These are phyloP conservation scores for Anhinga anhinga DNA, from an alignment of 2,113 vertebrate genomes.

Conservation along the genomic window DNA sequence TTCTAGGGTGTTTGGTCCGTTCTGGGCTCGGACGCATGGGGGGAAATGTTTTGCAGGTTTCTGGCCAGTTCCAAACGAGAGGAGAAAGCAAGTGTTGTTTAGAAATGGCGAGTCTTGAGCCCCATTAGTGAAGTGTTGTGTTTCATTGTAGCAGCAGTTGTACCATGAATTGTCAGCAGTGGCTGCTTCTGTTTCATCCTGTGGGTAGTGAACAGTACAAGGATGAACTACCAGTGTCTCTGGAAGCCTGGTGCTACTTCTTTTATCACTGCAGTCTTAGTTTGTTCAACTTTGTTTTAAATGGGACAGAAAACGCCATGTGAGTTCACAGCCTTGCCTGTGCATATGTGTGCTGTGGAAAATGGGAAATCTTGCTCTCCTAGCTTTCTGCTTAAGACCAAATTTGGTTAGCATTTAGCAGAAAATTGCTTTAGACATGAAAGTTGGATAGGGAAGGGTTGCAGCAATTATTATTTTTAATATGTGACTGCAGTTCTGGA, in stretches of 20 bases:
- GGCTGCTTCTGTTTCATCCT: not conserved
- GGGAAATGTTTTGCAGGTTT: not conserved
- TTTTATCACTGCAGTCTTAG: not conserved
- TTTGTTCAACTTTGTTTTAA: not conserved
- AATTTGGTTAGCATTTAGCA: not conserved
- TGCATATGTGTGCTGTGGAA: accelerated
- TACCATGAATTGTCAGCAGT: not conserved
- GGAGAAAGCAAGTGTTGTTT: not conserved
- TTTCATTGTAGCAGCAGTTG: not conserved
- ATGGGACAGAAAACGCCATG: not conserved
- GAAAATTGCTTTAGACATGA: not conserved
- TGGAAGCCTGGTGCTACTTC: not conserved
- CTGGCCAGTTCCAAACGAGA: not conserved
- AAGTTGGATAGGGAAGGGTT: not conserved
- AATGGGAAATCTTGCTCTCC: not conserved
- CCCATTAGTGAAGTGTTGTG: not conserved
- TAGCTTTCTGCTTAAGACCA: not conserved
- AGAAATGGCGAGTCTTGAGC: not conserved
- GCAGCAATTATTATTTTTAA: not conserved
- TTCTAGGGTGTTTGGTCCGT: not conserved
- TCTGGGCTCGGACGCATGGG: accelerated
- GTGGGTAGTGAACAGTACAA: not conserved
- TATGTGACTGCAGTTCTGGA: not conserved
- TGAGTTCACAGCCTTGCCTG: not conserved
- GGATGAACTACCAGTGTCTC: not conserved